Conservation (phyloP, 2,113 vertebrate species). For the Engraulis encrasicolus region DNA sequence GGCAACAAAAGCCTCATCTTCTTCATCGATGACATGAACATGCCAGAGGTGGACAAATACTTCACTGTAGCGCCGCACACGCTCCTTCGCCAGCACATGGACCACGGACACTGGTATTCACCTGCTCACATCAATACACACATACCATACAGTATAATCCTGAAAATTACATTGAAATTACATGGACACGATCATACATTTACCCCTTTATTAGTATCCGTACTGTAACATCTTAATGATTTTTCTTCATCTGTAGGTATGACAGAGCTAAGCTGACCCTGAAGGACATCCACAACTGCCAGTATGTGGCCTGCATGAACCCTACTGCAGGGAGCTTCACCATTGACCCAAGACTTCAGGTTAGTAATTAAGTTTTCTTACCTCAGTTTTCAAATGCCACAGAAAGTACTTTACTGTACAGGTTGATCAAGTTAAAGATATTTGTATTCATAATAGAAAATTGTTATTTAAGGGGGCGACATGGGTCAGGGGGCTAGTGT, state of each 20-base stretch:
- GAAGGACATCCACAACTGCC: slow-evolving; percentile 81
- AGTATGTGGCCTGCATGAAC: slow-evolving; percentile 86
- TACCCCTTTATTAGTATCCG: too few species aligned
- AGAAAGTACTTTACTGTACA: too few species aligned
- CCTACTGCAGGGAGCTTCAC: slow-evolving; percentile 83
- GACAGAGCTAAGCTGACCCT: slow-evolving; percentile 73
- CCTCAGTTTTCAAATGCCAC: background rate
- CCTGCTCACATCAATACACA: background rate
- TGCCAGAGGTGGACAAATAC: slow-evolving; percentile 79
- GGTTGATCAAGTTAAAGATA: too few species aligned
- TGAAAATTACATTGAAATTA: background rate
- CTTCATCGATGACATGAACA: slow-evolving; percentile 85
- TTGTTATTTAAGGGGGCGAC: too few species aligned
- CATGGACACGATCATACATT: background rate
- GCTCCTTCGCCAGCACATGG: slow-evolving; percentile 81
- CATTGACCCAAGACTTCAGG: slow-evolving; percentile 85
- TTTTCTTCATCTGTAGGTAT: slow-evolving; percentile 57
- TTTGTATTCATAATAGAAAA: too few species aligned
- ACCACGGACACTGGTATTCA: slow-evolving; percentile 80
- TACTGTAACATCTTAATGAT: too few species aligned
- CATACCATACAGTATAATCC: background rate
- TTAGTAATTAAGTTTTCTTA: slow-evolving; percentile 46
- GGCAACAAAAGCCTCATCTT: slow-evolving; percentile 81
- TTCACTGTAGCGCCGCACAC: slow-evolving; percentile 84
- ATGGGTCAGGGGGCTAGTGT: too few species aligned